Base-by-base conservation (phyloP, 2,888 invertebrate genomes). In the Brachylomia viminalis region DNA sequence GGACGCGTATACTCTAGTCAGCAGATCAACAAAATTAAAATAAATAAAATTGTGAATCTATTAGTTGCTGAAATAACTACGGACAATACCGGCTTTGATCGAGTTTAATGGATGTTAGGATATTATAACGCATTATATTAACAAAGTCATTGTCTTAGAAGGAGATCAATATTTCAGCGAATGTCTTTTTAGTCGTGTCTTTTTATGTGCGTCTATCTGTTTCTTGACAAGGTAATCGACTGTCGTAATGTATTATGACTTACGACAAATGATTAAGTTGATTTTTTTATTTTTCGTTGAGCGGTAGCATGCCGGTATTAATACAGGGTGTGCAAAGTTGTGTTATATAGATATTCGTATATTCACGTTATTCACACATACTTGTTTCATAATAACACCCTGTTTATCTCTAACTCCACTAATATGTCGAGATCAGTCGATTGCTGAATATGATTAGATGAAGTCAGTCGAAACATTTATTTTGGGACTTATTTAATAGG, bases 381-480 rank as follows among this genome's bases (percentile, higher is more conserved):
- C 79, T 66, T 77, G 75, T 77, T 75, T 79, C 69, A 79, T 72
- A 38, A 61, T 66, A 75, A 80, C 84, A 87, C 82, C 78, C 84
- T 85, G 85, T 77, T 80, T 75, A 83, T 86, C 66, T 83, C 86
- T 89, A 88, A 79, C 49, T 82, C 82, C 86, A 83, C 83, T 84
- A 87, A 86, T 65, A 76, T 75, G 85, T 87, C 85, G 86, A 87
- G 79, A 85, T 90, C 90, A 91, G 90, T 91, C 90, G 80, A 83
- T 85, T 80, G 74, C 85, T 86, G 84, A 85, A 77, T 83, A 87
- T 86, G 83, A 87, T 84, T 79, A 85, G 86, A 87, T 87, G 89
- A 89, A 85, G 86, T 92, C 91, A 92, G 91, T 91, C 92, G 86
- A 86, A 88, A 89, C 74, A 33, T 82, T 89, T 77, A 84, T 79